Base-by-base conservation (phyloP, 2,888 invertebrate species). In the Cephus pulcher region DNA sequence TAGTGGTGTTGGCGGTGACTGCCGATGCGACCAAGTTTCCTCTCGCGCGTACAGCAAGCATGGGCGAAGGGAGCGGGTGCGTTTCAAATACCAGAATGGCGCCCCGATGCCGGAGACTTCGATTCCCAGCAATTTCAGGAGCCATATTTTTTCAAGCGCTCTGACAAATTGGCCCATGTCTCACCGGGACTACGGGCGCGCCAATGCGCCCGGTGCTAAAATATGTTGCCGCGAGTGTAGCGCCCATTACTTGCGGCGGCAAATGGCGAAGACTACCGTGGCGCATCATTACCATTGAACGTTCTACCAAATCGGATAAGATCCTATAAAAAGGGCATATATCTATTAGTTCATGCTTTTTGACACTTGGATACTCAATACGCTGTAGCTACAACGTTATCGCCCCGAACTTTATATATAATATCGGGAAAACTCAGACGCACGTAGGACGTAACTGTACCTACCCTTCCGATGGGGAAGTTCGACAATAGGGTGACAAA, bases 161-260 rank as follows among this genome's bases (percentile, higher is more conserved):
- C 81, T 89, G 87, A 89, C 88, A 88, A 89, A 90, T 89, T 88
- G 87, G 86, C 84, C 86, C 86, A 88, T 89, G 86, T 84, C 83
- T 89, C 89, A 88, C 86, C 79, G 80, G 79, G 84, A 82, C 83
- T 85, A 82, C 81, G 82, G 75, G 79, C 84, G 81, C 80, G 81
- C 80, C 80, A 85, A 82, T 80, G 82, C 81, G 79, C 74, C 75
- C 74, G 80, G 77, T 81, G 23, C 71, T 71, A 34, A 71, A 32
- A 71, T 71, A 71, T 71, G 71, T 71, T 32, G 33, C 12, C 71
- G 33, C 32, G 12, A 79, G 78, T 82, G 78, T 80, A 85, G 80
- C 83, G 82, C 84, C 86, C 89, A 89, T 89, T 89, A 88, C 85
- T 88, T 82, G 86, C 77, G 84, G 84, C 84, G 84, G 86, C 86